Conservation (phyloP, 2,113 vertebrate genomes). For the Eonycteris spelaea region DNA sequence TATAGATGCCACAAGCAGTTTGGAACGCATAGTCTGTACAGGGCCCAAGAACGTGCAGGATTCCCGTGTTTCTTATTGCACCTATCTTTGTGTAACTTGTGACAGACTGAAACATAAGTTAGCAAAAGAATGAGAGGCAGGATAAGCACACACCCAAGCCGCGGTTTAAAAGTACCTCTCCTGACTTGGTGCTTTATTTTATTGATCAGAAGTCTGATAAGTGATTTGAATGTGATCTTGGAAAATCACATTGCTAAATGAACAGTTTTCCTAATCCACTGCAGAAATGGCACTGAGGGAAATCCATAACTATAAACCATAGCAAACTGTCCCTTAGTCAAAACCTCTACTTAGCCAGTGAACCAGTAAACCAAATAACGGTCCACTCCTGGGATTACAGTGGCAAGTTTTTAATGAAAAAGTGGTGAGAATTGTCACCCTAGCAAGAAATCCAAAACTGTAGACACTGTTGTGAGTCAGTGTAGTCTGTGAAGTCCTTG, state of each 20-base stretch:
- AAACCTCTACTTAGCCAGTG: background rate
- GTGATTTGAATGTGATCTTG: background rate
- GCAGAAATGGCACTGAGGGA: background rate
- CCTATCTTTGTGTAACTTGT: conserved; percentile 13
- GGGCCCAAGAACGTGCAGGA: background rate
- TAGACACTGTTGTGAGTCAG: background rate
- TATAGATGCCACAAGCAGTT: background rate
- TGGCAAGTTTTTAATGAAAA: background rate
- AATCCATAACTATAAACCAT: background rate
- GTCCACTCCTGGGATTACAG: background rate
- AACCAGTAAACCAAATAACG: background rate
- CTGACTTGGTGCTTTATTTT: background rate
- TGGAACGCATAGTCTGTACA: background rate
- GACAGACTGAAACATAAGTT: background rate
- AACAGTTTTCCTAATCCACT: background rate
- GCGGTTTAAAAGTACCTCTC: background rate
- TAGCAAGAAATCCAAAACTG: background rate
- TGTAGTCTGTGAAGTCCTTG: background rate
- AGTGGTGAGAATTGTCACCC: background rate
- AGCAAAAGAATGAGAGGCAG: background rate
- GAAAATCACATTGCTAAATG: background rate
- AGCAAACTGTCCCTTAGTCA: background rate
- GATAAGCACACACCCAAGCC: background rate
- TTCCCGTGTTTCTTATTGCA: background rate
- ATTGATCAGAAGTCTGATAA: background rate